Evolutionary conservation across 1,140 invertebrate genomes (phyloP).

Genomic region (Lasioglossum baleicum): DNA sequence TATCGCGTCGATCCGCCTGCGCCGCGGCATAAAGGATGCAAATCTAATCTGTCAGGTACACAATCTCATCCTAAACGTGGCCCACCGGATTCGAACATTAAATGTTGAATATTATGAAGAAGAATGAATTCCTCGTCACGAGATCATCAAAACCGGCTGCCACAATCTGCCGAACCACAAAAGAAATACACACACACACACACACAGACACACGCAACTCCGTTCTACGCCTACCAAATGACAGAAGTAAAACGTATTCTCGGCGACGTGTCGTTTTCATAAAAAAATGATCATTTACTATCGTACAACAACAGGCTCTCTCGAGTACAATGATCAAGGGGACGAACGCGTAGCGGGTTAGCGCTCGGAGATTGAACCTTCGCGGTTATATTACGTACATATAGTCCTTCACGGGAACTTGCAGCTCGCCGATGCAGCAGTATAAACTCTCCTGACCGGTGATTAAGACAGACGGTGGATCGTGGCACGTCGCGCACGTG

Average conservation of each 20-base stretch:
- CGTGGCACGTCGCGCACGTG: neutral
- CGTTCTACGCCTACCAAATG: neutral
- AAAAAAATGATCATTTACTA: slow-evolving; percentile 2
- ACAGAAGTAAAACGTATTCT: neutral
- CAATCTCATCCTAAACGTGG: no score
- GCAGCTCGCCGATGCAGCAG: neutral
- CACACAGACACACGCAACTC: no score
- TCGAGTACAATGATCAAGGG: slow-evolving; percentile 10
- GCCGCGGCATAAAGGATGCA: no score
- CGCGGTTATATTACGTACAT: no score
- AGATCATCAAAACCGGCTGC: neutral
- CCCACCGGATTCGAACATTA: no score
- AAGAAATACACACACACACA: no score
- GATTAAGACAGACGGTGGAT: slow-evolving; percentile 17
- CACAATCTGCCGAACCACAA: neutral
- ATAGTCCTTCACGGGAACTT: neutral
- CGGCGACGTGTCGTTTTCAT: neutral
- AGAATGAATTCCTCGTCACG: neutral
- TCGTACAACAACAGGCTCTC: neutral
- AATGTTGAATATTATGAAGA: no score
- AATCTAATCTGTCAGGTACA: no score
- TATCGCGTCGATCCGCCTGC: no score
- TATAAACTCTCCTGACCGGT: neutral
- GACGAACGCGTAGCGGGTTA: neutral
- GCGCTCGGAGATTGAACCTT: neutral